Evolutionary conservation across 2,888 invertebrate species (phyloP).

Genomic region (Macrostomum cliftonense): DNA sequence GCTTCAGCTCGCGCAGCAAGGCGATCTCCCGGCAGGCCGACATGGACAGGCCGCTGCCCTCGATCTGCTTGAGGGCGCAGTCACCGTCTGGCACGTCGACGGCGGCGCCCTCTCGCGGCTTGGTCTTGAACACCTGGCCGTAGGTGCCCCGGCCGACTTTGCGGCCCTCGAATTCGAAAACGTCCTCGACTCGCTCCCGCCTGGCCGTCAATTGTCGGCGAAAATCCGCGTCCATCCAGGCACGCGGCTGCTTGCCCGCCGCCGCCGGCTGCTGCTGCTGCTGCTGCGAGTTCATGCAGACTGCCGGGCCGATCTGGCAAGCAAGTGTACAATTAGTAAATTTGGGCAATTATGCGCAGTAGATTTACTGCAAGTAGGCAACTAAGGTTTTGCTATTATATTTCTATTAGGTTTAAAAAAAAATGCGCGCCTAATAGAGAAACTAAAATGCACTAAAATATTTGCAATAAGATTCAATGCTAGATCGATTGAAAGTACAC

Average conservation of each 20-base stretch:
- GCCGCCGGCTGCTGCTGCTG: conserved; percentile 53
- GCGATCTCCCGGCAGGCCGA: conserved; percentile 96
- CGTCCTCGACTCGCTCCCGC: conserved; percentile 61
- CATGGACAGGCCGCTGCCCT: conserved; percentile 95
- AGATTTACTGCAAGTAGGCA: too few species aligned
- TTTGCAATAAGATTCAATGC: too few species aligned
- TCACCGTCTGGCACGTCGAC: conserved; percentile 53
- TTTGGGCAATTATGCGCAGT: too few species aligned
- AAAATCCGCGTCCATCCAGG: conserved; percentile 37
- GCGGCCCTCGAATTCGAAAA: conserved; percentile 93
- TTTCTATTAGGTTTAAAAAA: too few species aligned
- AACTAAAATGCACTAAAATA: too few species aligned
- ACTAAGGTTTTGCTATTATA: too few species aligned
- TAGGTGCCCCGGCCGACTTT: conserved; percentile 97
- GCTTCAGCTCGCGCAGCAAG: conserved; percentile 76
- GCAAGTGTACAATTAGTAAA: too few species aligned
- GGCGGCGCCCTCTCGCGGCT: conserved; percentile 57
- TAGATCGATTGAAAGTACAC: too few species aligned
- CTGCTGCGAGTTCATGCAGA: too few species aligned
- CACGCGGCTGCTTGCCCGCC: conserved; percentile 47
- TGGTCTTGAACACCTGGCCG: conserved; percentile 86
- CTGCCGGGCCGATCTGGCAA: too few species aligned
- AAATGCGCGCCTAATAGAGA: too few species aligned
- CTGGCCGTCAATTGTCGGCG: conserved; percentile 21
- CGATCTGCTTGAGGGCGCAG: conserved; percentile 93